Evolutionary conservation across 2,888 invertebrate genomes (phyloP).

Genomic region (Leptinotarsa juncta): DNA sequence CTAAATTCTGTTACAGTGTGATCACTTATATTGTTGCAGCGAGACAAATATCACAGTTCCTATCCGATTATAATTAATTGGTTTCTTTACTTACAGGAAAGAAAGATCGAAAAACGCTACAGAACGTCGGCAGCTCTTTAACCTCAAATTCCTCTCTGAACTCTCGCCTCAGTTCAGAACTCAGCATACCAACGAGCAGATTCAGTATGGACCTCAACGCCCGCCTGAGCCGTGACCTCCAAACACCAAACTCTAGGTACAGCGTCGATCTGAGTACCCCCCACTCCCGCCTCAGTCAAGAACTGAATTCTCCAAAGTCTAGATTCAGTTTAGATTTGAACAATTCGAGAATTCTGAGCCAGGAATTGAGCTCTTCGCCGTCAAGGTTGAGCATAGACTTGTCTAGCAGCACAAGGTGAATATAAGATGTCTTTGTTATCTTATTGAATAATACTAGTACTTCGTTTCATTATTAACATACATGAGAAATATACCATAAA

Average conservation of each 20-base stretch:
- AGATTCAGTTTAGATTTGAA: slow-evolving; percentile 73
- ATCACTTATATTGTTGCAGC: no score
- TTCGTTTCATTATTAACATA: no score
- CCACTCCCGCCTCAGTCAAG: slow-evolving; percentile 69
- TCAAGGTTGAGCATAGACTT: slow-evolving; percentile 59
- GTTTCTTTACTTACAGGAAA: slow-evolving; percentile 54
- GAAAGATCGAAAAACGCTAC: slow-evolving; percentile 75
- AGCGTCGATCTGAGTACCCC: slow-evolving; percentile 77
- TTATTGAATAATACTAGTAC: no score
- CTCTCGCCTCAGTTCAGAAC: slow-evolving; percentile 73
- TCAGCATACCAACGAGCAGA: slow-evolving; percentile 72
- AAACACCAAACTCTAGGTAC: slow-evolving; percentile 75
- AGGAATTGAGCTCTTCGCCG: slow-evolving; percentile 61
- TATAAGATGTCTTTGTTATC: background rate
- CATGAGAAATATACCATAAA: no score
- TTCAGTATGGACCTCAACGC: slow-evolving; percentile 69
- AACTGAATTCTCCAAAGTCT: slow-evolving; percentile 72
- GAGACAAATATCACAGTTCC: no score
- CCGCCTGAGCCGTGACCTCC: slow-evolving; percentile 67
- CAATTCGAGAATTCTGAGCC: slow-evolving; percentile 63
- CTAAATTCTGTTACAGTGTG: no score
- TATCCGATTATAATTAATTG: no score
- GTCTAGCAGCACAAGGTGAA: slow-evolving; percentile 55
- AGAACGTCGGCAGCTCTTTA: slow-evolving; percentile 69
- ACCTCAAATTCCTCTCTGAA: slow-evolving; percentile 71